Evolutionary conservation across 2,888 invertebrate species (phyloP).

Genomic region (Sipha maydis): DNA sequence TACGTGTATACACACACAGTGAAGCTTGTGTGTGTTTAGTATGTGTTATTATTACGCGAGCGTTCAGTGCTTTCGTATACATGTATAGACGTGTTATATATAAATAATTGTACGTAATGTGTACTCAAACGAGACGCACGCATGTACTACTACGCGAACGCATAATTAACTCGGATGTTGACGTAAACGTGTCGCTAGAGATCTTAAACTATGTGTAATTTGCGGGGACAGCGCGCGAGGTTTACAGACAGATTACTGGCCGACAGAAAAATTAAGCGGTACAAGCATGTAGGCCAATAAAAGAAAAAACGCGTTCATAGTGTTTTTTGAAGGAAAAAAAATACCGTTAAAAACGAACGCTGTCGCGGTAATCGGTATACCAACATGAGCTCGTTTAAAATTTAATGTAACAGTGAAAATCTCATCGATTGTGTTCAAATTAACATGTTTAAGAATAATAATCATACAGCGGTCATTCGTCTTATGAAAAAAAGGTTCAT

Average conservation of each 20-base stretch:
- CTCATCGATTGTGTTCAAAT: too few species aligned
- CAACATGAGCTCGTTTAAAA: too few species aligned
- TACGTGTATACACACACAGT: not conserved
- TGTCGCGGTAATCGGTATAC: too few species aligned
- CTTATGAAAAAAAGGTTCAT: too few species aligned
- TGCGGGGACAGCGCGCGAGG: constrained; percentile 36
- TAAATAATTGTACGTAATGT: constrained; percentile 25
- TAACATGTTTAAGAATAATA: too few species aligned
- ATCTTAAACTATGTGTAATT: constrained; percentile 43
- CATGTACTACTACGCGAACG: not conserved
- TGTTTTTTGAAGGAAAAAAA: not conserved
- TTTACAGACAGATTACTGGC: constrained; percentile 33
- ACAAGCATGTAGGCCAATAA: constrained; percentile 13
- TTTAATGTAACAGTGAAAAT: not conserved
- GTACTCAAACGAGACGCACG: constrained; percentile 43
- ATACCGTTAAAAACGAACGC: not conserved
- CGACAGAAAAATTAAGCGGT: constrained; percentile 28
- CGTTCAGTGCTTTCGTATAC: not conserved
- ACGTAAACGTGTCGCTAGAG: constrained; percentile 56
- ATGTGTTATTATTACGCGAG: not conserved
- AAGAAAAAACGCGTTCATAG: not conserved
- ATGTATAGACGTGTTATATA: not conserved
- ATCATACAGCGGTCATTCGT: too few species aligned
- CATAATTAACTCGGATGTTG: constrained; percentile 60
- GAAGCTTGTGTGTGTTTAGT: not conserved